Conservation (phyloP, 2,113 vertebrate genomes). For the Nannobrachium achirus region DNA sequence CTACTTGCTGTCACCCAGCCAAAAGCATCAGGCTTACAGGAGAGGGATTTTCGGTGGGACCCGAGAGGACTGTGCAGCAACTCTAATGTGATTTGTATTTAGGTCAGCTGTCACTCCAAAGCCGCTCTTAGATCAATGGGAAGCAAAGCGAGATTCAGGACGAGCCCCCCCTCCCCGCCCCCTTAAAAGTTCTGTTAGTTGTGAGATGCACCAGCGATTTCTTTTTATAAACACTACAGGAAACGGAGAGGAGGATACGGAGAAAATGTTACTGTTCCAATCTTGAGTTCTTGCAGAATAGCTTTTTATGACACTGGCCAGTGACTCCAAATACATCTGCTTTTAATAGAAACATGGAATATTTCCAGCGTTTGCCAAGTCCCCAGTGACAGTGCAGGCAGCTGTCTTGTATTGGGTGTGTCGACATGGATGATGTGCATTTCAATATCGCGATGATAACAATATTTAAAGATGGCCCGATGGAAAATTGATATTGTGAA, state of each 20-base stretch:
- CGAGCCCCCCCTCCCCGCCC: neutral
- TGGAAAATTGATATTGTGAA: neutral
- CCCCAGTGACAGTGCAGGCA: neutral
- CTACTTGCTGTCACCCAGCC: conserved; percentile 50
- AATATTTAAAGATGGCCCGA: too few species aligned
- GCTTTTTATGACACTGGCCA: neutral
- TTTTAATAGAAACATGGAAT: neutral
- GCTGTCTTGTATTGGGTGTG: neutral
- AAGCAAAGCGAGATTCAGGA: neutral
- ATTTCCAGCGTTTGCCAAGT: neutral
- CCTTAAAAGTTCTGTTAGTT: conserved; percentile 15
- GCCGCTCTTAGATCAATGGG: conserved; percentile 40
- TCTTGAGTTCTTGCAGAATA: neutral
- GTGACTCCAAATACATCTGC: neutral
- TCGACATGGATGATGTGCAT: neutral
- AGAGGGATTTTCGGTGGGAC: conserved; percentile 43
- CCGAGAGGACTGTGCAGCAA: conserved; percentile 22
- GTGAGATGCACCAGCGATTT: neutral
- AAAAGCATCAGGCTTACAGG: conserved; percentile 61
- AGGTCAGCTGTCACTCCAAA: conserved; percentile 55
- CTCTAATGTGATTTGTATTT: conserved; percentile 51
- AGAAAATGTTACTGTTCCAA: neutral
- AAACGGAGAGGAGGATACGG: neutral
- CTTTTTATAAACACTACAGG: neutral
- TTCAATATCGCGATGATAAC: neutral